Conservation (phyloP, 1,140 invertebrate genomes). For the Pogonomyrmex californicus region DNA sequence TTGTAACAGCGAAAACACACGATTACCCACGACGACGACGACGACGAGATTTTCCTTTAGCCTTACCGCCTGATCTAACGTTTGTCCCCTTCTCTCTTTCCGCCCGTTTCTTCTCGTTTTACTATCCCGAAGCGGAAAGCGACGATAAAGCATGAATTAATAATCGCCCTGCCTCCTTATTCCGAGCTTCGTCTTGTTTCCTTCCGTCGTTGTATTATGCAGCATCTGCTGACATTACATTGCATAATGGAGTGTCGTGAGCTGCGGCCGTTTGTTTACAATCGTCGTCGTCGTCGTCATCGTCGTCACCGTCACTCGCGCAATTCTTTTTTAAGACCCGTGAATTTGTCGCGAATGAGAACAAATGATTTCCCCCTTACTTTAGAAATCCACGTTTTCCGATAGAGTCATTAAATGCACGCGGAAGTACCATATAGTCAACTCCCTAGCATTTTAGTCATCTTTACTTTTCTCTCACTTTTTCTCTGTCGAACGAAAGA, state of each 20-base stretch:
- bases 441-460: background rate
- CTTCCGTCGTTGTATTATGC: conserved; percentile 56
- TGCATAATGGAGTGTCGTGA: conserved; percentile 56
- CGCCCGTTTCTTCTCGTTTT: conserved; percentile 27
- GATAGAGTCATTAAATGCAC: conserved; percentile 27
- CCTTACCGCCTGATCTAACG: background rate
- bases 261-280: conserved; percentile 44
- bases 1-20: conserved; percentile 18
- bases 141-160: conserved; percentile 62
- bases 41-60: conserved; percentile 20
- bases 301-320: conserved; percentile 3
- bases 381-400: background rate
- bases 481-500: background rate
- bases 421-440: background rate
- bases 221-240: conserved; percentile 52
- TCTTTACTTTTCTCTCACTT: background rate
- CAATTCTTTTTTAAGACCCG: conserved; percentile 45
- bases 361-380: conserved; percentile 27
- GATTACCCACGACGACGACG: background rate
- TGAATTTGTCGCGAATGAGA: conserved; percentile 30
- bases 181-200: conserved; percentile 48
- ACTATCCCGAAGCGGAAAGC: conserved; percentile 44
- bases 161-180: conserved; percentile 36
- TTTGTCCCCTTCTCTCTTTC: background rate
- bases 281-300: background rate